A percentile compares a stretch with the other conserved stretches of the same genome.
Conservation (phyloP, 2,113 vertebrate species). For the Cyrtonyx montezumae region DNA sequence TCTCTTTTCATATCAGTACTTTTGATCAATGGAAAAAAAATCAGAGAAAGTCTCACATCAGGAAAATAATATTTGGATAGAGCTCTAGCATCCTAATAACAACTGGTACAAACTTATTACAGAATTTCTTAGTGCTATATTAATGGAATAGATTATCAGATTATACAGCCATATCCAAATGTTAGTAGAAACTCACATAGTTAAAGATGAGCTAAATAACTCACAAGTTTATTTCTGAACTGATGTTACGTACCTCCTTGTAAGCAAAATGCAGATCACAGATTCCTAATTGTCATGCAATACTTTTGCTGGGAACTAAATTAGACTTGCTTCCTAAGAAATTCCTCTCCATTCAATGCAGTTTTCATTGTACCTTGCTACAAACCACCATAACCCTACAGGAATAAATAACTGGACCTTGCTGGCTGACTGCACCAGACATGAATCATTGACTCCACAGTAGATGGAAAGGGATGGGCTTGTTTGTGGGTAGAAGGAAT, state of each 20-base stretch:
- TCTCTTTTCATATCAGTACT: background rate
- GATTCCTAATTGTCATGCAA: background rate
- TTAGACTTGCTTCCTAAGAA: background rate
- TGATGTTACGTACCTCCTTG: background rate
- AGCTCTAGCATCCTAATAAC: background rate
- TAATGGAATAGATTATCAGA: conserved; percentile 23
- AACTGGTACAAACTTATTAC: background rate
- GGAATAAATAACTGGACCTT: conserved; percentile 13
- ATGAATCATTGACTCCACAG: conserved; percentile 38
- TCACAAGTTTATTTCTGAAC: background rate
- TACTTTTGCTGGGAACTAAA: background rate
- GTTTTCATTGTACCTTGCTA: conserved; percentile 24
- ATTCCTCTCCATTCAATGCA: background rate
- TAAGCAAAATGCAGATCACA: background rate
- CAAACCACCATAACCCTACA: background rate
- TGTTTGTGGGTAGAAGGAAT: conserved; percentile 40
- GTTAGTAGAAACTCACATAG: background rate
- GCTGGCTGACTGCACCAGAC: conserved; percentile 22
- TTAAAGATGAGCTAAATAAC: conserved; percentile 32
- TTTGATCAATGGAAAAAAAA: background rate
- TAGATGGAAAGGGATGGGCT: background rate
- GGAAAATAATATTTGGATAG: background rate
- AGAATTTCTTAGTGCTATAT: background rate
- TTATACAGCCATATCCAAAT: background rate
- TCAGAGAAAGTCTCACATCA: background rate